These are phyloP conservation scores for Montipora sp. DNA, from an alignment of 64 coral and sea anemone species.

Conservation along the genomic window DNA sequence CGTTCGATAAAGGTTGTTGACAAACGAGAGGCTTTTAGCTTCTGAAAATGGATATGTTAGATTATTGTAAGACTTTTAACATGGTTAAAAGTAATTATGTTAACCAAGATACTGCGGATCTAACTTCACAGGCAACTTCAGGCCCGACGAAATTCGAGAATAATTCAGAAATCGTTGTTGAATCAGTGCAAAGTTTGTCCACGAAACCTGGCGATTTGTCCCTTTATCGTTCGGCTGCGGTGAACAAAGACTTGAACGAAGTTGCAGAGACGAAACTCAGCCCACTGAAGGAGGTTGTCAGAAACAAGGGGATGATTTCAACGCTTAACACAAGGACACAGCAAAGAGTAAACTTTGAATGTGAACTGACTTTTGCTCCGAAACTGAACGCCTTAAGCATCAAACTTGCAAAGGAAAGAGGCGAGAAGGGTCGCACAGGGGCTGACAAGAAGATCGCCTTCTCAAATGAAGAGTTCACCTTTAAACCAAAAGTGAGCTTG, in stretches of 20 bases:
- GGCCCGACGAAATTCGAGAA: slow-evolving; percentile 27
- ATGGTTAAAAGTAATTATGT: slow-evolving; percentile 78
- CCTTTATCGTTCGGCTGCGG: slow-evolving; percentile 56
- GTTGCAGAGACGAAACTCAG: slow-evolving; percentile 63
- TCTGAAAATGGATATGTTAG: slow-evolving; percentile 80
- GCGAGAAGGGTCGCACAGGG: slow-evolving; percentile 35
- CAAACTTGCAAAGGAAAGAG: slow-evolving; percentile 77
- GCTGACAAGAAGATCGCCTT: slow-evolving; percentile 46
- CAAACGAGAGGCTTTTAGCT: slow-evolving; percentile 30
- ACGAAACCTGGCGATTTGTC: slow-evolving; percentile 85
- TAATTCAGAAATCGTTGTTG: slow-evolving; percentile 54
- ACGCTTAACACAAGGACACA: slow-evolving; percentile 65
- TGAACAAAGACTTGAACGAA: slow-evolving; percentile 23
- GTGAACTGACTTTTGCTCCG: slow-evolving; percentile 88
- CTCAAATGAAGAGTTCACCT: slow-evolving; percentile 85
- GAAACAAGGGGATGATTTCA: slow-evolving; percentile 81
- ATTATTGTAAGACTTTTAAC: slow-evolving; percentile 90
- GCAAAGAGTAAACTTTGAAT: slow-evolving; percentile 74
- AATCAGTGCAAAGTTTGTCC: slow-evolving; percentile 68
- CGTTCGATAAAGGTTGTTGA: slow-evolving; percentile 59
- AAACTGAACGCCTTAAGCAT: slow-evolving; percentile 82
- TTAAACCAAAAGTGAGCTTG: slow-evolving; percentile 94
- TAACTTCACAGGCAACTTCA: slow-evolving; percentile 60
- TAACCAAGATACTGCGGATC: slow-evolving; percentile 61
- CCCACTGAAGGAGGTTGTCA: slow-evolving; percentile 56